Conservation (phyloP, 2,113 vertebrate genomes). For the Dicentrarchus labrax region DNA sequence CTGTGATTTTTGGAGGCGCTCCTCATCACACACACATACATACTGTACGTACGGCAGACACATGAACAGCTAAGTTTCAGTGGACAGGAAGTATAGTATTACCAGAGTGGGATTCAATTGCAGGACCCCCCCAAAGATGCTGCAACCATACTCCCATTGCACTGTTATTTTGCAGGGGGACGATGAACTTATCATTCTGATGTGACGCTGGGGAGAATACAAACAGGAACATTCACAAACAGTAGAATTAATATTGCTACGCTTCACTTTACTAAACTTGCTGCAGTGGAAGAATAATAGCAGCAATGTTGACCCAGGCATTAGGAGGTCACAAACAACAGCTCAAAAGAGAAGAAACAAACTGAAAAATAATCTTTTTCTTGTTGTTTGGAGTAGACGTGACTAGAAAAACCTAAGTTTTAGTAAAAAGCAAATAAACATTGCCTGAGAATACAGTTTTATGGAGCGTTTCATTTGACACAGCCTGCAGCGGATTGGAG, state of each 20-base stretch:
- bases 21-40: neutral
- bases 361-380: neutral
- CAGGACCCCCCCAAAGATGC: slow-evolving; percentile 41
- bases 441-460: slow-evolving; percentile 1
- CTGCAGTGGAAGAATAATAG: neutral
- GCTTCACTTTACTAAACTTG: slow-evolving; percentile 1
- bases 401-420: neutral
- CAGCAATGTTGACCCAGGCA: neutral
- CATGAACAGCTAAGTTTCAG: slow-evolving; percentile 24
- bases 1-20: slow-evolving; percentile 8
- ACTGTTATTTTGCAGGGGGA: slow-evolving; percentile 40
- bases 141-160: slow-evolving; percentile 40
- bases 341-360: neutral
- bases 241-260: slow-evolving; percentile 23
- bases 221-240: slow-evolving; percentile 44
- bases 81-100: slow-evolving; percentile 25
- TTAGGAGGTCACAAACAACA: slow-evolving; percentile 2
- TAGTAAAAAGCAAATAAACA: slow-evolving; percentile 34
- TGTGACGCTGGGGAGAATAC: slow-evolving; percentile 34
- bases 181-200: slow-evolving; percentile 50
- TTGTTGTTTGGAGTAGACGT: neutral
- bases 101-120: slow-evolving; percentile 54
- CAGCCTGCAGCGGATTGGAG: slow-evolving; percentile 33
- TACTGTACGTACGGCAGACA: neutral
- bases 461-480: neutral